Percentiles rank a stretch among this genome's conserved stretches.
phyloP scores from a whole-genome alignment of 37 sponge, comb jelly and placozoan species.

The Ianthella basta region DNA sequence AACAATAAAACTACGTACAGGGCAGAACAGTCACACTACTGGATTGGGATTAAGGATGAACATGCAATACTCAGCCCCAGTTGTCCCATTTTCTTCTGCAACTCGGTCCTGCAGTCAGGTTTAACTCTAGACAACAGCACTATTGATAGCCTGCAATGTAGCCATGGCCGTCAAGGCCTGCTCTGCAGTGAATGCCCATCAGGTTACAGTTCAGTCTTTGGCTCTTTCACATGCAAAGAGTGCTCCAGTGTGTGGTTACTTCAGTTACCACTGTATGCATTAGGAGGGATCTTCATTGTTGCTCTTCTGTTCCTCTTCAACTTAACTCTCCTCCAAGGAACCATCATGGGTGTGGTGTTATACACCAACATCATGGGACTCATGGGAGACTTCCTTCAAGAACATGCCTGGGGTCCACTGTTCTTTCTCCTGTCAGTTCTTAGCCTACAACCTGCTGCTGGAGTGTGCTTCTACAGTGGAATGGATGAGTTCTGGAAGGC shows the following conservation, averaged over 20 bases:
- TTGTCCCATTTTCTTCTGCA: constrained; percentile 3
- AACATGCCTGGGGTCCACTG: constrained; percentile 11
- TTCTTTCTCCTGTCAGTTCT: constrained; percentile 43
- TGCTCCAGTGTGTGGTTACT: constrained; percentile 33
- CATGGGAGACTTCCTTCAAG: constrained; percentile 22
- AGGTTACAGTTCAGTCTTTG: constrained; percentile 37
- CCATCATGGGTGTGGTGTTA: constrained; percentile 49
- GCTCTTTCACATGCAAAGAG: constrained; percentile 22
- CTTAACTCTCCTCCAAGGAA: constrained; percentile 47
- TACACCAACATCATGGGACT: constrained; percentile 44
- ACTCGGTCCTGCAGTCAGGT: not conserved
- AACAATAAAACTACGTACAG: too few species aligned
- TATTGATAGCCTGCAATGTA: not conserved
- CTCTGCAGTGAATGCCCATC: constrained; percentile 50
- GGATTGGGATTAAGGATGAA: too few species aligned
- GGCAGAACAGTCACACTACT: too few species aligned
- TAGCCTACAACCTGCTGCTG: constrained; percentile 41
- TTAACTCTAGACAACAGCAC: not conserved
- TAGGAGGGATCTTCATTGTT: constrained; percentile 43
- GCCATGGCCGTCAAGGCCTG: constrained; percentile 14
- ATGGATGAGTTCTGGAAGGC: constrained; percentile 59
- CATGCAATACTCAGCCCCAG: too few species aligned
- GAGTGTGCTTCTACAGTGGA: constrained; percentile 68
- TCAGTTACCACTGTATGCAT: constrained; percentile 9
- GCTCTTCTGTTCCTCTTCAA: constrained; percentile 30